Percentiles rank a stretch among this genome's conserved stretches.
These are phyloP conservation scores for Sus cebifrons DNA, from an alignment of 2,797 vertebrate genomes.

Conservation along the genomic window DNA sequence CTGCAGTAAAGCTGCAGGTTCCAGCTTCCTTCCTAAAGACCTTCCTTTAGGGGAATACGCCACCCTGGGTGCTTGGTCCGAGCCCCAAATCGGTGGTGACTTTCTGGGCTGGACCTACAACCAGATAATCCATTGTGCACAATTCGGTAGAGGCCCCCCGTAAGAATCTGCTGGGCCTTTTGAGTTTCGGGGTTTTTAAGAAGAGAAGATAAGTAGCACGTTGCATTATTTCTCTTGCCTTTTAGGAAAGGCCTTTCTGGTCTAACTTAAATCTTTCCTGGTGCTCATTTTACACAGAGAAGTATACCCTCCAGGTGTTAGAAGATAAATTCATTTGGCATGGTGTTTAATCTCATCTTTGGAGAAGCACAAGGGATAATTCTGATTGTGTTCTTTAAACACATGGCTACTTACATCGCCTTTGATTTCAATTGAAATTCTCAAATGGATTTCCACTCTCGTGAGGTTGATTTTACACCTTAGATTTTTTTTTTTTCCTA, in stretches of 20 bases:
- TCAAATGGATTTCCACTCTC: background rate
- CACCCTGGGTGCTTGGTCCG: rapidly evolving
- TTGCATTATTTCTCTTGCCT: background rate
- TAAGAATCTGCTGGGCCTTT: background rate
- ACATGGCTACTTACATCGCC: background rate
- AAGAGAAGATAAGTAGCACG: background rate
- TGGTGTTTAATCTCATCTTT: background rate
- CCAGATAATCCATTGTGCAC: background rate
- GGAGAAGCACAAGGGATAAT: background rate
- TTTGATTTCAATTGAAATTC: conserved; percentile 46
- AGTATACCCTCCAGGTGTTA: background rate
- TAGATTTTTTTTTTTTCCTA: background rate
- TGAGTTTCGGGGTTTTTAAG: background rate
- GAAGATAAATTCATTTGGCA: background rate
- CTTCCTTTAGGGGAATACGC: background rate
- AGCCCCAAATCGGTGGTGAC: background rate
- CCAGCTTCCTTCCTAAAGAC: background rate
- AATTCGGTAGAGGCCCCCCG: background rate
- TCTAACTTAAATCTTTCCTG: conserved; percentile 27
- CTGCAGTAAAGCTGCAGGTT: rapidly evolving
- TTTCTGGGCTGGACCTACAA: background rate
- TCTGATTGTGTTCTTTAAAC: conserved; percentile 28
- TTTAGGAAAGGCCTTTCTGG: conserved; percentile 34
- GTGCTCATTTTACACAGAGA: background rate
- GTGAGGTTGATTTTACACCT: background rate